Percentiles rank a stretch among this genome's conserved stretches.
phyloP scores from a whole-genome alignment of 2,797 vertebrate species.

The Pantherophis vulpinus region DNA sequence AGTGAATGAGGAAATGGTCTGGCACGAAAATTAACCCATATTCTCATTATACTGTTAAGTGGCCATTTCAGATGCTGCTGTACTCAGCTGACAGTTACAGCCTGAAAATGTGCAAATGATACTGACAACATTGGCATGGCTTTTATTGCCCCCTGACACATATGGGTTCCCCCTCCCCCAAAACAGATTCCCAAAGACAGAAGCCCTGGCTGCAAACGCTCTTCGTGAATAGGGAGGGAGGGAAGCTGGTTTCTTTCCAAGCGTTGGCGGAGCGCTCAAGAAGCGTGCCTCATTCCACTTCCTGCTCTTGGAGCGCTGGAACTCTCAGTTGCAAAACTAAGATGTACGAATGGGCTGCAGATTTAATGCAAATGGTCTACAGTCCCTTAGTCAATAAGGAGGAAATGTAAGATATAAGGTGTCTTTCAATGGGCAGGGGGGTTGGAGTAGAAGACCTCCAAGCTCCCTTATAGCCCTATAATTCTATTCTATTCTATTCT shows the following conservation, averaged over 20 bases:
- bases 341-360: slow-evolving; percentile 42
- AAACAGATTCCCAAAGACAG: not conserved
- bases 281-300: slow-evolving; percentile 43
- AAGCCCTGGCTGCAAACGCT: not conserved
- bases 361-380: slow-evolving; percentile 63
- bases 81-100: slow-evolving; percentile 19
- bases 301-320: not conserved
- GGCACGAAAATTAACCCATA: slow-evolving; percentile 42
- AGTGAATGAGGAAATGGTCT: slow-evolving; percentile 44
- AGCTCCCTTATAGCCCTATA: too few relatives aligned
- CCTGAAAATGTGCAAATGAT: slow-evolving; percentile 37
- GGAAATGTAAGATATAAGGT: slow-evolving; percentile 53
- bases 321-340: slow-evolving; percentile 46
- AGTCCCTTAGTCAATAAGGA: slow-evolving; percentile 72
- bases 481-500: not conserved
- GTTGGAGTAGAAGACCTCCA: slow-evolving; percentile 17
- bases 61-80: slow-evolving; percentile 19
- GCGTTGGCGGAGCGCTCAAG: slow-evolving; percentile 26
- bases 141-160: not conserved
- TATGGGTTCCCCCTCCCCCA: slow-evolving; percentile 5
- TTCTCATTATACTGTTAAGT: slow-evolving; percentile 42
- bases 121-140: slow-evolving; percentile 27
- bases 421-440: slow-evolving; percentile 64
- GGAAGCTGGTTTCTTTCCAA: not conserved
- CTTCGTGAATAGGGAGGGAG: not conserved